phyloP scores from a whole-genome alignment of 2,113 vertebrate species.

The Tragelaphus strepsiceros region DNA sequence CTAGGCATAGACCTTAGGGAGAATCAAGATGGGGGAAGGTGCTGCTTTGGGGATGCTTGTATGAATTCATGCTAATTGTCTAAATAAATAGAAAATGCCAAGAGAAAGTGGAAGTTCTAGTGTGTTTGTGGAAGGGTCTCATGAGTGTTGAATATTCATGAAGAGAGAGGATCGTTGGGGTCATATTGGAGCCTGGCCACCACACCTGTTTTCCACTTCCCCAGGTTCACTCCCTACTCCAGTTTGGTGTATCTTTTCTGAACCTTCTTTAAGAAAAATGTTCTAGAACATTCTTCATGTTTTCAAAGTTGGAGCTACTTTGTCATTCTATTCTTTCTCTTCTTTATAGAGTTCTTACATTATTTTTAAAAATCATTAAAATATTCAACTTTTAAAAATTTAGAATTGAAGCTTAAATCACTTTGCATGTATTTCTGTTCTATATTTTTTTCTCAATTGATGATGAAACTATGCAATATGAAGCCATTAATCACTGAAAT shows the following conservation, averaged over 20 bases:
- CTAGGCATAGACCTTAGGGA: background rate
- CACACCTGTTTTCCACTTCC: too few species aligned
- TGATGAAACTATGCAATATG: background rate
- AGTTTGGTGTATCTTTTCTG: background rate
- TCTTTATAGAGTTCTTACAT: background rate
- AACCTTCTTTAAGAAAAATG: background rate
- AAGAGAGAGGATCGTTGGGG: accelerated
- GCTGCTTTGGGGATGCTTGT: background rate
- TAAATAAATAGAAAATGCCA: background rate
- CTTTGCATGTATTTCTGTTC: background rate
- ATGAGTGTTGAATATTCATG: accelerated
- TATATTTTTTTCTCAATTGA: background rate
- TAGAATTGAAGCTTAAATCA: background rate
- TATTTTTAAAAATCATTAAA: background rate
- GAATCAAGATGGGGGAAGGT: too few species aligned
- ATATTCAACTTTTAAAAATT: background rate
- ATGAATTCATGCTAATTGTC: background rate
- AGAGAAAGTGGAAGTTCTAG: background rate
- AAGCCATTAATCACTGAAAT: background rate
- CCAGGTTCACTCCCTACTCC: accelerated
- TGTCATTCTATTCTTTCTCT: background rate
- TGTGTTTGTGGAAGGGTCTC: too few species aligned
- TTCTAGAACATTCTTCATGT: background rate
- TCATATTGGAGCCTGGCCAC: accelerated
- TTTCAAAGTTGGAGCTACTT: background rate